These are phyloP conservation scores for Discoglossus pictus DNA, from an alignment of 2,797 vertebrate species.

Conservation along the genomic window DNA sequence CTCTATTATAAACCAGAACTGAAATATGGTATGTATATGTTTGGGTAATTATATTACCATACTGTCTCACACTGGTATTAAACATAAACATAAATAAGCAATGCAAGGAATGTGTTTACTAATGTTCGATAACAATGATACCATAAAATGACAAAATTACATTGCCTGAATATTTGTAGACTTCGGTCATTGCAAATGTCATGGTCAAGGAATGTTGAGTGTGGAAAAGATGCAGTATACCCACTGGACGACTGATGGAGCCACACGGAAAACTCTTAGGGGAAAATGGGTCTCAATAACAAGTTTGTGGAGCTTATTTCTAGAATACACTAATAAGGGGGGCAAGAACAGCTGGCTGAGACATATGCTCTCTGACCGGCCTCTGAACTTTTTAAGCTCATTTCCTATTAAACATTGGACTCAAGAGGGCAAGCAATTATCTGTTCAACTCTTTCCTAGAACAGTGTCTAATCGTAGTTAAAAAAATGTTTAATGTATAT, in stretches of 20 bases:
- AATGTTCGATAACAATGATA: slow-evolving; percentile 13
- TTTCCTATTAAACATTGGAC: slow-evolving; percentile 75
- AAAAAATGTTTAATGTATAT: slow-evolving; percentile 67
- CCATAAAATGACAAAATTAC: slow-evolving; percentile 57
- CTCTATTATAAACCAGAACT: no score
- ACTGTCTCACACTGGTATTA: no score
- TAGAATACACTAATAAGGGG: slow-evolving; percentile 72
- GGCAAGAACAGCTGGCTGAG: slow-evolving; percentile 72
- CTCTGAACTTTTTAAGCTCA: slow-evolving; percentile 69
- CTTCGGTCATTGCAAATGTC: slow-evolving; percentile 63
- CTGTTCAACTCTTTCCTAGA: slow-evolving; percentile 66
- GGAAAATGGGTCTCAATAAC: slow-evolving; percentile 66
- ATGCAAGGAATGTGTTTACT: slow-evolving; percentile 22
- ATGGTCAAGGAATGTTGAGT: slow-evolving; percentile 59
- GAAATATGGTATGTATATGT: not conserved
- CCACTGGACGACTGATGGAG: slow-evolving; percentile 54
- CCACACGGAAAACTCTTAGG: slow-evolving; percentile 60
- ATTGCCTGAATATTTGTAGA: slow-evolving; percentile 56
- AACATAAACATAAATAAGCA: not conserved
- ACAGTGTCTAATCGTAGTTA: slow-evolving; percentile 52
- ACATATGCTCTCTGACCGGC: slow-evolving; percentile 66
- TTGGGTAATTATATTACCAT: not conserved
- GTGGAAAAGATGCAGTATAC: slow-evolving; percentile 59
- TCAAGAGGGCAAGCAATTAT: slow-evolving; percentile 67
- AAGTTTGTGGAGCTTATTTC: slow-evolving; percentile 70